Evolutionary conservation across 2,797 vertebrate genomes (phyloP).

Genomic region (Sparidentex hasta): DNA sequence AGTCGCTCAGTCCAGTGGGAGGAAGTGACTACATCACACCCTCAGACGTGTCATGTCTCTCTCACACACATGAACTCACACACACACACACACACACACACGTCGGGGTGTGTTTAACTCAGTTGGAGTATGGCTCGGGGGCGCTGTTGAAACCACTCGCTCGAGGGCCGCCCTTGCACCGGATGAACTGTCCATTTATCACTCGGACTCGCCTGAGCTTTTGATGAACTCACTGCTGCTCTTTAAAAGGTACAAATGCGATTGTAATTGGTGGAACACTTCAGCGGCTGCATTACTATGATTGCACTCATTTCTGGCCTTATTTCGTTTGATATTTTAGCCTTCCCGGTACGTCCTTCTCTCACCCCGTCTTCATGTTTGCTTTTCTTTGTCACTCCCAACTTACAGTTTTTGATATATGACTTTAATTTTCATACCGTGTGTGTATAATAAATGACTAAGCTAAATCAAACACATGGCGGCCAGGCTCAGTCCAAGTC

Average conservation of each 20-base stretch:
- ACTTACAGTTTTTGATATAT: constrained; percentile 62
- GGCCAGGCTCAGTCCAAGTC: constrained; percentile 57
- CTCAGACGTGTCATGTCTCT: constrained; percentile 75
- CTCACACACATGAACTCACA: neutral
- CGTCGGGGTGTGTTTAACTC: constrained; percentile 79
- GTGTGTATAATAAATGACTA: constrained; percentile 69
- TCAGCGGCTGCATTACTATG: neutral
- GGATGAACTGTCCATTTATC: constrained; percentile 75
- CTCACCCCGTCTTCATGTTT: constrained; percentile 28
- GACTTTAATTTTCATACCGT: constrained; percentile 65
- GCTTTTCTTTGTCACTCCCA: constrained; percentile 45
- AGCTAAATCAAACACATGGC: constrained; percentile 70
- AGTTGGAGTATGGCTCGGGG: constrained; percentile 73
- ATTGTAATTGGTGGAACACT: constrained; percentile 12
- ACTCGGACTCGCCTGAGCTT: constrained; percentile 55
- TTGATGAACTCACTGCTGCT: constrained; percentile 60
- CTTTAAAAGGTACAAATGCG: constrained; percentile 23
- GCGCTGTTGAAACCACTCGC: constrained; percentile 76
- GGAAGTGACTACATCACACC: constrained; percentile 87
- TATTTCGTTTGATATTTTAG: constrained; percentile 11
- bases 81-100: constrained; percentile 59
- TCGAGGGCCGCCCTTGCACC: constrained; percentile 52
- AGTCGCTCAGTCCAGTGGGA: constrained; percentile 86
- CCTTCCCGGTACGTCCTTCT: constrained; percentile 17
- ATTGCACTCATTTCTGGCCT: constrained; percentile 1